These are phyloP conservation scores for Agrilus mali DNA, from an alignment of 2,888 invertebrate species.

Conservation along the genomic window DNA sequence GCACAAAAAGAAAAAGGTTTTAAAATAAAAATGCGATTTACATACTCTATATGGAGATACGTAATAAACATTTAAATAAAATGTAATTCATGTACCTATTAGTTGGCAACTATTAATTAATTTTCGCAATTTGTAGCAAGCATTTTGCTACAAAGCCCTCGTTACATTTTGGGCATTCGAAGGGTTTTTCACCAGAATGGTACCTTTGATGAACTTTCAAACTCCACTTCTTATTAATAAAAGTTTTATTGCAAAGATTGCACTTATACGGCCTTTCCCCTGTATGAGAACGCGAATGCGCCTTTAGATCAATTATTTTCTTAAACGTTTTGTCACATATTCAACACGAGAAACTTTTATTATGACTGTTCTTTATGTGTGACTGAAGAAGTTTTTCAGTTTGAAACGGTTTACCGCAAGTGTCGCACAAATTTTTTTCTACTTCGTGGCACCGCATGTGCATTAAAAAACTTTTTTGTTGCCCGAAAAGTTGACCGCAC, in stretches of 20 bases:
- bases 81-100: too few species aligned
- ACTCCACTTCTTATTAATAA: slow-evolving; percentile 22
- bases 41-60: too few species aligned
- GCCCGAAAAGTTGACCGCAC: slow-evolving; percentile 31
- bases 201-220: slow-evolving; percentile 21
- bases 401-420: slow-evolving; percentile 24
- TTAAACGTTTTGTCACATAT: slow-evolving; percentile 26
- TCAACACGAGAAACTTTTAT: slow-evolving; percentile 13
- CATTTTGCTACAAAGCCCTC: slow-evolving; percentile 34
- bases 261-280: slow-evolving; percentile 19
- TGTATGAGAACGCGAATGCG: slow-evolving; percentile 38
- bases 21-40: too few species aligned
- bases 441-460: slow-evolving; percentile 1
- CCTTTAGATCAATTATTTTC: slow-evolving; percentile 35
- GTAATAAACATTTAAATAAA: too few species aligned
- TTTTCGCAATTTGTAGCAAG: too few species aligned
- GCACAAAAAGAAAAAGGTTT: too few species aligned
- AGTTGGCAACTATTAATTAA: too few species aligned
- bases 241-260: slow-evolving; percentile 17
- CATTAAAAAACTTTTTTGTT: slow-evolving; percentile 23
- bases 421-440: slow-evolving; percentile 16
- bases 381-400: neutral
- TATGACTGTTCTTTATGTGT: neutral
- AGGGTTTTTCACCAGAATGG: slow-evolving; percentile 20
- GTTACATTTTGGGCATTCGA: slow-evolving; percentile 19